Base-by-base conservation (phyloP, 1,140 invertebrate species). In the Belonocnema kinseyi region DNA sequence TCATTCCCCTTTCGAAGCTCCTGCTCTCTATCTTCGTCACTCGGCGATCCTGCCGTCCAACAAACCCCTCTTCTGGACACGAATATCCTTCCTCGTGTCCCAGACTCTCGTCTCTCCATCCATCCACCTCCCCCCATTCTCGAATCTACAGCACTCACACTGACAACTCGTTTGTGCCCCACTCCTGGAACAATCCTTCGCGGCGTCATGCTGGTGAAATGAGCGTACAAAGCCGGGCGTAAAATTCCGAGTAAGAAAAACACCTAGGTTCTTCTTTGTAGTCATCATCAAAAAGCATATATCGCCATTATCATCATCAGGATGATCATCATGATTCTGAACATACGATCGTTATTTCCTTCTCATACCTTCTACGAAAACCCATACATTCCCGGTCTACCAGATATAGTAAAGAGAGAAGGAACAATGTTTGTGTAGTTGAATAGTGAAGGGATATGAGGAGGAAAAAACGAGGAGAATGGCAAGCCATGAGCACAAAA, bases 1-100 rank as follows among this genome's bases (percentile, higher is more conserved):
- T 77, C 83, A 70, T 77, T 66, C 79, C 50, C 74, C 76, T 11
- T 46, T 79, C 74, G 66, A 53, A 78, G 74, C 81, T 61, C 80
- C 78, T 79, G 76, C 77, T 79, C 76, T 78, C 76, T 74, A 72
- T 79, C 77, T 76, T 76, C 72, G 77, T 79, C 58, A 70, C 82
- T 76, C 79, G 73, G 75, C 77, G 73, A 73, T 75, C 74, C 79
- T 73, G 76, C 78, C 76, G 74, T 76, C 73, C 77, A 75, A 81
- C 73, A 76, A 66, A 75, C 77, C 80, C 71, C 76, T 52, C 70
- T 58, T 16, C 77, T 58, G 66, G 78, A 74, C 40, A 46, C 56
- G 73, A 75, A 80, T 83, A 87, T 89, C 87, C 87, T 86, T 85
- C 88, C 85, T 86, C 84, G 85, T 88, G 84, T 83, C 85, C 87